phyloP scores from a whole-genome alignment of 2,797 vertebrate genomes.

The Euthynnus affinis region DNA sequence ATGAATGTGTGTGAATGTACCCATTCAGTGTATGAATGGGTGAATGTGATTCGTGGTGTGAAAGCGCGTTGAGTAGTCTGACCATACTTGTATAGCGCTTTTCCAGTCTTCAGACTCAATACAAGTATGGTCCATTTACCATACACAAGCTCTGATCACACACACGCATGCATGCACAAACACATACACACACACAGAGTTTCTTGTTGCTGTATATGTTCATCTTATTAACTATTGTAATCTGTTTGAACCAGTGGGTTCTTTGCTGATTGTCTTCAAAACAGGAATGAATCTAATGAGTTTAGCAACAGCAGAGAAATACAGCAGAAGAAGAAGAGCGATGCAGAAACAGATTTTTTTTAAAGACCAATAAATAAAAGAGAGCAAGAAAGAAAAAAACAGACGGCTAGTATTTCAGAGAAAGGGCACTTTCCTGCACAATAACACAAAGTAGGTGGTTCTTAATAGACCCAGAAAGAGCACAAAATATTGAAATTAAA shows the following conservation, averaged over 20 bases:
- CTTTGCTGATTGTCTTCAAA: constrained; percentile 25
- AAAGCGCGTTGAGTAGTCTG: no score
- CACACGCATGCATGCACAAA: constrained; percentile 16
- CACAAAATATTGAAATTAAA: neutral
- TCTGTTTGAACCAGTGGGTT: constrained; percentile 24
- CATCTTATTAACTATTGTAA: constrained; percentile 23
- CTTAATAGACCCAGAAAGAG: neutral
- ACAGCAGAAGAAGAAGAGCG: neutral
- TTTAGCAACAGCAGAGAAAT: constrained; percentile 14
- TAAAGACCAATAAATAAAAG: no score
- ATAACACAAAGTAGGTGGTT: no score
- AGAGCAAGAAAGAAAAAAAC: neutral
- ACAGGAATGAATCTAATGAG: constrained; percentile 35
- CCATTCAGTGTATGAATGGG: no score
- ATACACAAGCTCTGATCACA: neutral
- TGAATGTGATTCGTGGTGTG: no score
- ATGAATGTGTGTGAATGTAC: no score
- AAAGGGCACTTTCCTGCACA: neutral
- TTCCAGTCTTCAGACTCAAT: no score
- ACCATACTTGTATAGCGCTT: no score
- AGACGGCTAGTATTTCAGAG: neutral
- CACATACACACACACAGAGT: constrained; percentile 15
- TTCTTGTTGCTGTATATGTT: neutral
- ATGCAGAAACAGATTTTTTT: no score
- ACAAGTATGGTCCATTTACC: no score